Evolutionary conservation across 2,888 invertebrate genomes (phyloP).

Genomic region (Scotopteryx bipunctaria): DNA sequence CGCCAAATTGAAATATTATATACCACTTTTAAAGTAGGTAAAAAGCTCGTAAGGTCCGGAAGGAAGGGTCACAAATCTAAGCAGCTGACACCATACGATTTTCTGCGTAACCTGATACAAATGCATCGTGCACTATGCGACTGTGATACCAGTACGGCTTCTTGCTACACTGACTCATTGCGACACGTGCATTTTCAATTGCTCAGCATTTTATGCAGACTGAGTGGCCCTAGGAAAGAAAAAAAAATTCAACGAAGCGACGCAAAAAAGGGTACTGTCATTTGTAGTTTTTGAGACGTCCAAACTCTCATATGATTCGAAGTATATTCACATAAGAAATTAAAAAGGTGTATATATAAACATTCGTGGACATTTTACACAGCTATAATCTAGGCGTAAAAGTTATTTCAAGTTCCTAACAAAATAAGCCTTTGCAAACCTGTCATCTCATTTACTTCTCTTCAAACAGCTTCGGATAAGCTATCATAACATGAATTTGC

Average conservation of each 20-base stretch:
- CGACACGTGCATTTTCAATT: constrained; percentile 30
- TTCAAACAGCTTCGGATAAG: constrained; percentile 31
- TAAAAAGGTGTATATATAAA: too few relatives aligned
- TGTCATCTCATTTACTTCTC: constrained; percentile 36
- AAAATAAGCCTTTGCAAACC: constrained; percentile 8
- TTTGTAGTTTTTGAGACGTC: too few relatives aligned
- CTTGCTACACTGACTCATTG: constrained; percentile 39
- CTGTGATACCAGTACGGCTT: constrained; percentile 43
- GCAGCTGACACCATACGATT: constrained; percentile 34
- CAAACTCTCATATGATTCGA: too few relatives aligned
- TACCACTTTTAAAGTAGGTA: neutral
- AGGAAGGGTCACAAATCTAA: constrained; percentile 33
- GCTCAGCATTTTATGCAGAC: constrained; percentile 14
- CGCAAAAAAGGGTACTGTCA: too few relatives aligned
- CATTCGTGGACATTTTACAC: too few relatives aligned
- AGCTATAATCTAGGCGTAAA: too few relatives aligned
- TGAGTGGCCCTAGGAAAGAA: neutral
- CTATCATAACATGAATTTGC: constrained; percentile 33
- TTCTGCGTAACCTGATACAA: constrained; percentile 42
- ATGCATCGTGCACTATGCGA: constrained; percentile 13
- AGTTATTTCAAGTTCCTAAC: neutral
- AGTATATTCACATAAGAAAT: too few relatives aligned
- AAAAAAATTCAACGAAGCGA: neutral
- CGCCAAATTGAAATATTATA: too few relatives aligned
- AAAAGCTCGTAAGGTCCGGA: neutral